Evolutionary conservation across 2,797 vertebrate species (phyloP).

Genomic region (Octomys mimax): DNA sequence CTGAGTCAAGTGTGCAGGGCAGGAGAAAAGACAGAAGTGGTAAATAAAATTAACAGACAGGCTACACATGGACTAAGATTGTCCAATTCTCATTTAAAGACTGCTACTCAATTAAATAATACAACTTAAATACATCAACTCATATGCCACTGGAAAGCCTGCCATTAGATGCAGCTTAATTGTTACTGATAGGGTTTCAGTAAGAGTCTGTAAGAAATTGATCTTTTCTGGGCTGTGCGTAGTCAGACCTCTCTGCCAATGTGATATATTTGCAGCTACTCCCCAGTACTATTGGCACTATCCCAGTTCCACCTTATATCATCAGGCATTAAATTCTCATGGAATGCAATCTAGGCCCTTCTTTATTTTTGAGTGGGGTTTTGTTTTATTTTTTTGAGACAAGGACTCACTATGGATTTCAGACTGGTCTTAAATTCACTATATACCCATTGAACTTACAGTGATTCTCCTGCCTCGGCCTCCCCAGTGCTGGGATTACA

Average conservation of each 20-base stretch:
- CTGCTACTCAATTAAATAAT: not conserved
- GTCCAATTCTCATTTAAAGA: not conserved
- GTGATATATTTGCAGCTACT: not conserved
- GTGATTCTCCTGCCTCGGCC: not conserved
- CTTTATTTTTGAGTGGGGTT: not conserved
- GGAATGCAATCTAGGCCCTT: not conserved
- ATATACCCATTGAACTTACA: not conserved
- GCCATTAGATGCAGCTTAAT: not conserved
- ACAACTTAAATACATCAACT: not conserved
- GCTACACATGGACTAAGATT: not conserved
- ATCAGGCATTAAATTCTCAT: not conserved
- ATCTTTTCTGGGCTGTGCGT: not conserved
- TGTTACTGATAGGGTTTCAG: not conserved
- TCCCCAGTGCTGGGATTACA: not conserved
- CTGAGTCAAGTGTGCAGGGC: not conserved
- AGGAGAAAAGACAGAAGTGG: not conserved
- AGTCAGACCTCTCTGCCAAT: not conserved
- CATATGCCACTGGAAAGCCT: not conserved
- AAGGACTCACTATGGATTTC: not conserved
- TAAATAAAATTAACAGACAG: not conserved
- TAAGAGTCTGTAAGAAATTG: not conserved
- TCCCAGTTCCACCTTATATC: not conserved
- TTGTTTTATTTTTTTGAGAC: not conserved
- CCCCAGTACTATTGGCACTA: not conserved
- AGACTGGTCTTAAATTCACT: not conserved